Evolutionary conservation across 1,140 invertebrate genomes (phyloP).

Genomic region (Caerostris darwini): DNA sequence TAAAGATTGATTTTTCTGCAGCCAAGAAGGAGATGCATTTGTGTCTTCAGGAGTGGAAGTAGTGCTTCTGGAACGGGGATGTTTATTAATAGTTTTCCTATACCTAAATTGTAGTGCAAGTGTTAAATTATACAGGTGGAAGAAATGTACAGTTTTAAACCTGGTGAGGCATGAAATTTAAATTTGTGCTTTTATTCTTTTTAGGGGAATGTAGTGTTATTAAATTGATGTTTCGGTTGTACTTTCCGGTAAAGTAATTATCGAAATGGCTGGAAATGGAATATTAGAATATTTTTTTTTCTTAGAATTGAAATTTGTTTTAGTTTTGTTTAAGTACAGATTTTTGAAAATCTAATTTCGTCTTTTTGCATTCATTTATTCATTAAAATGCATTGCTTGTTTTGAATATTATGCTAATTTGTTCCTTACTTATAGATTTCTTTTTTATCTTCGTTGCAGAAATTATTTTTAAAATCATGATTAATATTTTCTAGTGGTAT

Average conservation of each 20-base stretch:
- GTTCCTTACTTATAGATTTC: too few species aligned
- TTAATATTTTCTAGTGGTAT: too few species aligned
- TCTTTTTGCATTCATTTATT: neutral
- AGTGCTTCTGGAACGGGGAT: neutral
- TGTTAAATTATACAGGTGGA: neutral
- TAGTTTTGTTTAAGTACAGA: neutral
- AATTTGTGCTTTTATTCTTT: neutral
- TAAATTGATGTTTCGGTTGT: neutral
- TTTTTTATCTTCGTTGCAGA: too few species aligned
- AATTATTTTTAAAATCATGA: too few species aligned
- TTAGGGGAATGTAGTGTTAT: neutral
- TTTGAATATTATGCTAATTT: neutral
- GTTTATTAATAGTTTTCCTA: constrained; percentile 66
- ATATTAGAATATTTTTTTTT: neutral
- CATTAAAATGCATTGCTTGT: neutral
- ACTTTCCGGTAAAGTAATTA: neutral
- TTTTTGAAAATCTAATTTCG: neutral
- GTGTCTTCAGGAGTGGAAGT: neutral
- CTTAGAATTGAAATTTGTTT: neutral
- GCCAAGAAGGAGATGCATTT: neutral
- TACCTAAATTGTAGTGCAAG: neutral
- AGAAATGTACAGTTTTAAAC: neutral
- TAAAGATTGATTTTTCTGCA: constrained; percentile 44
- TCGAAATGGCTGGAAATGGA: neutral
- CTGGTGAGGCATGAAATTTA: neutral